Base-by-base conservation (phyloP, 1,140 invertebrate genomes). In the Antheraea pernyi region DNA sequence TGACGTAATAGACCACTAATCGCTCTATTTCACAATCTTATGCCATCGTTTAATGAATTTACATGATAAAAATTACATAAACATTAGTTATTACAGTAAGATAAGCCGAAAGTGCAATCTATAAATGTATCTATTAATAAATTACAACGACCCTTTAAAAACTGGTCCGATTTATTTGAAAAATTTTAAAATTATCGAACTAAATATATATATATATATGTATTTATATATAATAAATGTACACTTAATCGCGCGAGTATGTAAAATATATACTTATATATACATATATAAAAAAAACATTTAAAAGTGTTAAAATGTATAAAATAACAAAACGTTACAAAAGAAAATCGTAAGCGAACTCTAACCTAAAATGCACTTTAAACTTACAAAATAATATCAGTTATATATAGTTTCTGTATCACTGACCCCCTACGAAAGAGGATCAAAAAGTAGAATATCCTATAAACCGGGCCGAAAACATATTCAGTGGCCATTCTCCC, bases 391-490 rank as follows among this genome's bases (percentile, higher is more conserved):
- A 80, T 88, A 87, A 88, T 89, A 88, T 86, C 85, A 85, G 83
- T 76, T 86, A 80, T 82, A 80, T 82, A 82, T 80, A 86, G 86
- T 89, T 81, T 61, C 82, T 78, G 86, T 88, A 89, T 91, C 85
- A 85, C 84, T 81, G 82, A 74, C 80, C 46, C 46, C 46, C 46
- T 79, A 70, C 70, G 68, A 76, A 53, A 77, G 70, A 73, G 81
- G 86, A 75, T 76, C 74, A 77, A 81, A 74, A 70, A 60, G 83
- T 75, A 74, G 82, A 79, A 85, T 83, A 85, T 87, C 81, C 81
- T 86, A 85, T 78, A 77, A 84, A 86, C 79, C 83, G 81, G 89
- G 83, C 89, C 89, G 84, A 85, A 91, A 92, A 92, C 89, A 92
- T 92, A 92, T 91, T 88, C 81, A 83, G 76, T 85, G 88, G 88